phyloP scores from a whole-genome alignment of 2,113 vertebrate species.

The Morphnarchus princeps region DNA sequence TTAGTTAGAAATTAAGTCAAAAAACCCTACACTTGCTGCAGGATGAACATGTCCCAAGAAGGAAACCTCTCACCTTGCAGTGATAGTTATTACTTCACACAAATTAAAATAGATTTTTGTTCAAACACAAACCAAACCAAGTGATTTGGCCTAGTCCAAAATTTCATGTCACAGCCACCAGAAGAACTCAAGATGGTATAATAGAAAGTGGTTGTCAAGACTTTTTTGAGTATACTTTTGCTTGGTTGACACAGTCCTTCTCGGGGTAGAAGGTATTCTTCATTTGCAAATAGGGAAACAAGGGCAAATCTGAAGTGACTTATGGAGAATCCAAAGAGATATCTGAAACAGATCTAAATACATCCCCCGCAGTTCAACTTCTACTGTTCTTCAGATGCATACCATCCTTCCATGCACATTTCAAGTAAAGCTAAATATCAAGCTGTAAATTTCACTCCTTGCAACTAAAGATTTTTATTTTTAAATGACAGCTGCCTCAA shows the following conservation, averaged over 20 bases:
- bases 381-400: background rate
- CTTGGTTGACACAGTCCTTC: background rate
- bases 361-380: background rate
- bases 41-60: background rate
- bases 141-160: background rate
- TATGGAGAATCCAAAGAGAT: background rate
- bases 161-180: background rate
- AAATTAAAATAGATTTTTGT: background rate
- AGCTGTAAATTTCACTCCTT: background rate
- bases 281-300: background rate
- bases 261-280: background rate
- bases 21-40: background rate
- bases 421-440: slow-evolving; percentile 10
- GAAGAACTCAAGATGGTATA: background rate
- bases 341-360: background rate
- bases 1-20: background rate
- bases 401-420: background rate
- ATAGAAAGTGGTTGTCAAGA: background rate
- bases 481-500: background rate
- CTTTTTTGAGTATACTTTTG: background rate
- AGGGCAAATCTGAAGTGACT: background rate
- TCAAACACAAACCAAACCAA: background rate
- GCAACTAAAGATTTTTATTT: background rate
- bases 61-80: background rate
- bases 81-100: background rate